Evolutionary conservation across 35 echinoderm and acorn worm species (phyloP).

Genomic region (Amphiura filiformis): DNA sequence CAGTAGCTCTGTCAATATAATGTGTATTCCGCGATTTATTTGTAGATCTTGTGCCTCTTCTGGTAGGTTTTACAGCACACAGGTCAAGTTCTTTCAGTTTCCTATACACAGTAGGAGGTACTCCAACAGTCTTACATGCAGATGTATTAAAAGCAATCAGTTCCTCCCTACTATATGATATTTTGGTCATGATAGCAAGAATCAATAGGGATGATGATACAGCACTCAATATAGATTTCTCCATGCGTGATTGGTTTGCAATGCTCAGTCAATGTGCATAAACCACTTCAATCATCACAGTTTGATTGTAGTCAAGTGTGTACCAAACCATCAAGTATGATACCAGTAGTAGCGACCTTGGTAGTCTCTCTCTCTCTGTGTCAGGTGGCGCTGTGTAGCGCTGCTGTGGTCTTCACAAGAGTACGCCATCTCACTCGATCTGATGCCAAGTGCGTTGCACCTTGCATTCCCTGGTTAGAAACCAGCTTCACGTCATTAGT

Average conservation of each 20-base stretch:
- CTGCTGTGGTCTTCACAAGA: too few species aligned
- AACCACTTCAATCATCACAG: not conserved
- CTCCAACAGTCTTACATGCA: not conserved
- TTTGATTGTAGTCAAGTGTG: not conserved
- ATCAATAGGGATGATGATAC: not conserved
- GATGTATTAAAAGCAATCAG: not conserved
- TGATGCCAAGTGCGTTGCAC: too few species aligned
- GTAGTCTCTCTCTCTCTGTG: too few species aligned
- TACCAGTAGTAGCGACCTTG: too few species aligned
- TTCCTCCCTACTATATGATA: not conserved
- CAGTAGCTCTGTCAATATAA: conserved; percentile 13
- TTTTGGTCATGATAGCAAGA: not conserved
- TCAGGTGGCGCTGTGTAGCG: too few species aligned
- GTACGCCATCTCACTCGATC: too few species aligned
- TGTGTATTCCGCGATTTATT: not conserved
- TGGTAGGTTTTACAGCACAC: conserved; percentile 1
- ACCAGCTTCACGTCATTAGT: too few species aligned
- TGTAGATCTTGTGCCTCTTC: not conserved
- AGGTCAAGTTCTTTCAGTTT: not conserved
- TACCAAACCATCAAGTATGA: not conserved
- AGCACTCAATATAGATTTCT: not conserved
- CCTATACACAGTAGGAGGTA: not conserved
- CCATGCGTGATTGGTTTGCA: not conserved
- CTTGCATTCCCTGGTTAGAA: too few species aligned
- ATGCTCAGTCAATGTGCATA: not conserved